These are phyloP conservation scores for Gobio occitaniae DNA, from an alignment of 2,797 vertebrate genomes.

Conservation along the genomic window DNA sequence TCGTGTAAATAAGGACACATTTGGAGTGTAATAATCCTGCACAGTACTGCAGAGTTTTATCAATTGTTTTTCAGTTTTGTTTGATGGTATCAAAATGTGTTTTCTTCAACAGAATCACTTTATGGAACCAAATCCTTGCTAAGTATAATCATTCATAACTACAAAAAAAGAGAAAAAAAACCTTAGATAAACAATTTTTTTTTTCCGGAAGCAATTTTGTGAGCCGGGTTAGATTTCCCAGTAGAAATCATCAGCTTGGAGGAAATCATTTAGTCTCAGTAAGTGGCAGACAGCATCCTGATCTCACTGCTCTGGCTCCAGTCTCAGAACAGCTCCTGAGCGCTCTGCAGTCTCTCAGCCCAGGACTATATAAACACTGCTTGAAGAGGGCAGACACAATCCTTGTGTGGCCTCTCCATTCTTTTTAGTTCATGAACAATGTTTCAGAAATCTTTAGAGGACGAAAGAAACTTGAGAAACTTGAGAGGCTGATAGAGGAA, in stretches of 20 bases:
- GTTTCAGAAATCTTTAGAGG: constrained; percentile 40
- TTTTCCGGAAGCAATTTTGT: constrained; percentile 92
- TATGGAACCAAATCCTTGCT: constrained; percentile 69
- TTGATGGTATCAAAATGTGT: not conserved
- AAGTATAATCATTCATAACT: constrained; percentile 86
- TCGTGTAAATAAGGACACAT: not conserved
- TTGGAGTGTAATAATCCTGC: not conserved
- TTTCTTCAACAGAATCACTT: not conserved
- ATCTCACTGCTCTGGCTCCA: constrained; percentile 89
- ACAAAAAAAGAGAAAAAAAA: constrained; percentile 59
- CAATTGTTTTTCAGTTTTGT: not conserved
- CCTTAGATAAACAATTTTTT: constrained; percentile 89
- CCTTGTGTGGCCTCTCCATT: constrained; percentile 86
- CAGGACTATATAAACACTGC: constrained; percentile 88
- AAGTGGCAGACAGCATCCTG: constrained; percentile 94
- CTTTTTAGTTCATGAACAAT: constrained; percentile 31
- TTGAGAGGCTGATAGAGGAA: not conserved
- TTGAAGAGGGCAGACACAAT: constrained; percentile 86
- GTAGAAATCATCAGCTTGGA: constrained; percentile 92
- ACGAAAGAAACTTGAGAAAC: not conserved
- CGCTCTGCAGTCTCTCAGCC: constrained; percentile 90
- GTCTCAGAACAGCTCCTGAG: constrained; percentile 86
- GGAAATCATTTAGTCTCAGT: constrained; percentile 91
- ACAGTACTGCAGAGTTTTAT: not conserved
- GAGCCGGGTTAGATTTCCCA: constrained; percentile 91